phyloP scores from a whole-genome alignment of 2,797 vertebrate species.

The Crocidura indochinensis region DNA sequence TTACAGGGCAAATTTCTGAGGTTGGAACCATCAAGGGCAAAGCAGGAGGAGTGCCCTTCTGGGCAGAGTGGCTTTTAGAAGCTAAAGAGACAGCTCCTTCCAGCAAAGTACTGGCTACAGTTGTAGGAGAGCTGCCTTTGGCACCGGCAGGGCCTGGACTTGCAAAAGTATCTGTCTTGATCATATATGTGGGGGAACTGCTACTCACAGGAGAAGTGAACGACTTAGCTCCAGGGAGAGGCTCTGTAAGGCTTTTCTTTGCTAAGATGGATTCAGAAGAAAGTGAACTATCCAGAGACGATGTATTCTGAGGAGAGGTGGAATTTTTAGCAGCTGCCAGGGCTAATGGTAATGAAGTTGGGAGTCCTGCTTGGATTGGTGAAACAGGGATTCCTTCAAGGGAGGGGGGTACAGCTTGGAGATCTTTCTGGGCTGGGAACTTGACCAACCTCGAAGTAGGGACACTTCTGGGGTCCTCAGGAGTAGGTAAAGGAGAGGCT shows the following conservation, averaged over 20 bases:
- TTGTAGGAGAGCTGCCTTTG: neutral
- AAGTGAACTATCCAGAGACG: slow-evolving; percentile 42
- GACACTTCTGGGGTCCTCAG: slow-evolving; percentile 27
- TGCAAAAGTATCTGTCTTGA: slow-evolving; percentile 12
- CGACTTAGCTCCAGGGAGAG: neutral
- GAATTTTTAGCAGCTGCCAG: slow-evolving; percentile 26
- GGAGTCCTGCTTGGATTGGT: slow-evolving; percentile 39
- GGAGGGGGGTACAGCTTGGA: neutral
- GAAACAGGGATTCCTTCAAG: slow-evolving; percentile 27
- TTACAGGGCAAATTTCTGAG: slow-evolving; percentile 62
- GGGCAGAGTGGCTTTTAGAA: slow-evolving; percentile 31
- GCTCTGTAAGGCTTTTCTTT: slow-evolving; percentile 26
- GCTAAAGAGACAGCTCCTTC: slow-evolving; percentile 45
- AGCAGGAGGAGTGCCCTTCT: slow-evolving; percentile 36
- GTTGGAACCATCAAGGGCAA: slow-evolving; percentile 25
- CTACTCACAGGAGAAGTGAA: neutral
- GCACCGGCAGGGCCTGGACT: slow-evolving; percentile 39
- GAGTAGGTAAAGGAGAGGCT: slow-evolving; percentile 8
- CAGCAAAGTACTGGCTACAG: slow-evolving; percentile 31
- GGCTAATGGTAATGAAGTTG: slow-evolving; percentile 20
- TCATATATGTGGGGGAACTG: neutral
- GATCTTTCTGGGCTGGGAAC: slow-evolving; percentile 55
- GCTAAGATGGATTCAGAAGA: slow-evolving; percentile 42
- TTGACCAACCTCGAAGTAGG: slow-evolving; percentile 60
- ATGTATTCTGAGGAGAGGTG: slow-evolving; percentile 21